phyloP scores from a whole-genome alignment of 2,888 invertebrate genomes.

The Ennomos erosarius region DNA sequence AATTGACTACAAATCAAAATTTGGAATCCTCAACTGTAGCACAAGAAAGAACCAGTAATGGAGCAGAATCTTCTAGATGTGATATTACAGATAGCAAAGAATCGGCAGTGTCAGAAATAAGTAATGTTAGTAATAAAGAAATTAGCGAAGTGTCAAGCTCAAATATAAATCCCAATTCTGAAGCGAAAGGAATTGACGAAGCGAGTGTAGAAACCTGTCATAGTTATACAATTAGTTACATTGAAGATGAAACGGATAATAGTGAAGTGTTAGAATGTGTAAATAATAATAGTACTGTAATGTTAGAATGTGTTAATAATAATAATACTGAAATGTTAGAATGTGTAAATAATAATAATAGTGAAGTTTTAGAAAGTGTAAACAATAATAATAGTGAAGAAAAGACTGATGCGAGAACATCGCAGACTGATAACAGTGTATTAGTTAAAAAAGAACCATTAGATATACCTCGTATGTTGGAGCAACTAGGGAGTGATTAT shows the following conservation, averaged over 20 bases:
- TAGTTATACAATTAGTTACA: no score
- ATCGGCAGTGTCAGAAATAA: neutral
- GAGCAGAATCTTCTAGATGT: neutral
- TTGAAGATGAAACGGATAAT: no score
- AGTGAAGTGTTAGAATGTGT: neutral
- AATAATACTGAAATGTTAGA: neutral
- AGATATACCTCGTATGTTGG: conserved; percentile 45
- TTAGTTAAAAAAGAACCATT: conserved; percentile 43
- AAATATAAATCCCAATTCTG: neutral
- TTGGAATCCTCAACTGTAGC: no score
- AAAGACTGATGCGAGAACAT: neutral
- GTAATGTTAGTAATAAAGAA: neutral
- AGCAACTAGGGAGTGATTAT: conserved; percentile 54
- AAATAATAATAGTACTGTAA: neutral
- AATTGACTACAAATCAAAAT: neutral
- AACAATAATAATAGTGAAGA: neutral
- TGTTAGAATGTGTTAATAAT: neutral
- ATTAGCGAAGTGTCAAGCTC: neutral
- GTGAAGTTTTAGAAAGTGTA: no score
- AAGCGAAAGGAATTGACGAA: neutral
- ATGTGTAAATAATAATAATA: no score
- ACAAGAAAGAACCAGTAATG: neutral
- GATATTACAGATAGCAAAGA: neutral
- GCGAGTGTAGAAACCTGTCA: no score
- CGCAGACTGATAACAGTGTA: conserved; percentile 16